phyloP scores from a whole-genome alignment of 2,888 invertebrate species.

The Amphipoea lucens region DNA sequence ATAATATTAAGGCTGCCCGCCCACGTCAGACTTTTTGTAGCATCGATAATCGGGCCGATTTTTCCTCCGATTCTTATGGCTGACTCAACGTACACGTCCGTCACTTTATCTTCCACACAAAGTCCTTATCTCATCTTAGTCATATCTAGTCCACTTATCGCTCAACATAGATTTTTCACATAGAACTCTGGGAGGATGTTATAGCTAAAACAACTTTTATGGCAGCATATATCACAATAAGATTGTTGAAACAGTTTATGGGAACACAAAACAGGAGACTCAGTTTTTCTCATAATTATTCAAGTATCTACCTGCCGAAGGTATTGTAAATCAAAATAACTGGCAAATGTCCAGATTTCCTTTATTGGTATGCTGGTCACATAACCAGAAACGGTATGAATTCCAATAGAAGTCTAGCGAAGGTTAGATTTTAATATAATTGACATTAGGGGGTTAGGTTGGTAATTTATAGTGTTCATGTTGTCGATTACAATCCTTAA shows the following conservation, averaged over 20 bases:
- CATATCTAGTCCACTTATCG: background rate
- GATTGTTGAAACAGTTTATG: slow-evolving; percentile 39
- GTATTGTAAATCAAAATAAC: slow-evolving; percentile 40
- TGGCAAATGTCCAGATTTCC: slow-evolving; percentile 38
- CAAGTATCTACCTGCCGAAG: background rate
- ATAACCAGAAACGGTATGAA: slow-evolving; percentile 38
- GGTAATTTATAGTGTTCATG: slow-evolving; percentile 20
- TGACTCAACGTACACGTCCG: too few species aligned
- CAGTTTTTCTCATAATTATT: slow-evolving; percentile 30
- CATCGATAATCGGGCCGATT: too few species aligned
- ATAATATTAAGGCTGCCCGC: too few species aligned
- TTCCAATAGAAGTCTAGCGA: slow-evolving; percentile 20
- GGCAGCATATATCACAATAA: slow-evolving; percentile 5
- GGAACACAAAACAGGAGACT: slow-evolving; percentile 26
- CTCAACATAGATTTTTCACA: slow-evolving; percentile 26
- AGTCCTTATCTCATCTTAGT: background rate
- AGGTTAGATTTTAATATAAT: slow-evolving; percentile 31
- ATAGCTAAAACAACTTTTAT: slow-evolving; percentile 15
- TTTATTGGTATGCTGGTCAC: slow-evolving; percentile 14
- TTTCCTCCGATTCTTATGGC: too few species aligned
- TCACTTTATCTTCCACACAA: too few species aligned
- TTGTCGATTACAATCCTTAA: slow-evolving; percentile 9
- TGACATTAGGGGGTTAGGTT: slow-evolving; percentile 10
- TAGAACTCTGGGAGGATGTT: slow-evolving; percentile 28
- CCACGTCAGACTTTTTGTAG: too few species aligned